phyloP scores from a whole-genome alignment of 2,797 vertebrate species.

The Tiaroga cobitis region DNA sequence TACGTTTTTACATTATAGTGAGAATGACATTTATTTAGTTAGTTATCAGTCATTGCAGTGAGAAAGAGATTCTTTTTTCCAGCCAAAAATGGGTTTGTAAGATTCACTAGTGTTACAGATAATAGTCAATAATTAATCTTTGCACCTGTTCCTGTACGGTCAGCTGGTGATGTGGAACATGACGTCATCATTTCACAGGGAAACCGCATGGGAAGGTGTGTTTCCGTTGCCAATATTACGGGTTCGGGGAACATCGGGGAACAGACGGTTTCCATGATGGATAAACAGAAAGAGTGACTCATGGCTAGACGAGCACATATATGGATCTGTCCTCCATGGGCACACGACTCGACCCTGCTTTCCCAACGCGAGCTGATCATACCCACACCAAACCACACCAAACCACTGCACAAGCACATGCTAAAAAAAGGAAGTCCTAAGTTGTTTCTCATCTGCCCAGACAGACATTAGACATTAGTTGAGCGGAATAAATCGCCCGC shows the following conservation, averaged over 20 bases:
- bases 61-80: background rate
- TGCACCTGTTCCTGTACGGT: constrained; percentile 7
- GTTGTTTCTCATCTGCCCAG: constrained; percentile 75
- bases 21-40: background rate
- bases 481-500: constrained; percentile 67
- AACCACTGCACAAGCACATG: constrained; percentile 50
- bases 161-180: constrained; percentile 4
- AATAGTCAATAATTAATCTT: background rate
- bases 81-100: background rate
- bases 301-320: constrained; percentile 65
- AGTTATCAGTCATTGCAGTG: no score
- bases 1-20: background rate
- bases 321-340: constrained; percentile 18
- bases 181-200: background rate
- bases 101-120: no score
- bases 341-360: constrained; percentile 27
- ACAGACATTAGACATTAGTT: constrained; percentile 75
- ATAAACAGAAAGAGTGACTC: constrained; percentile 84
- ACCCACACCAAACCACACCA: constrained; percentile 49
- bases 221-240: constrained; percentile 24
- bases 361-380: constrained; percentile 48
- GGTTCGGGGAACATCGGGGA: background rate
- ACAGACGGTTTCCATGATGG: constrained; percentile 57
- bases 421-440: constrained; percentile 68
- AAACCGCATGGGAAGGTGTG: constrained; percentile 43